Percentiles rank a stretch among this genome's conserved stretches.
phyloP scores from a whole-genome alignment of 2,888 invertebrate genomes.

The Chironomus riparius region DNA sequence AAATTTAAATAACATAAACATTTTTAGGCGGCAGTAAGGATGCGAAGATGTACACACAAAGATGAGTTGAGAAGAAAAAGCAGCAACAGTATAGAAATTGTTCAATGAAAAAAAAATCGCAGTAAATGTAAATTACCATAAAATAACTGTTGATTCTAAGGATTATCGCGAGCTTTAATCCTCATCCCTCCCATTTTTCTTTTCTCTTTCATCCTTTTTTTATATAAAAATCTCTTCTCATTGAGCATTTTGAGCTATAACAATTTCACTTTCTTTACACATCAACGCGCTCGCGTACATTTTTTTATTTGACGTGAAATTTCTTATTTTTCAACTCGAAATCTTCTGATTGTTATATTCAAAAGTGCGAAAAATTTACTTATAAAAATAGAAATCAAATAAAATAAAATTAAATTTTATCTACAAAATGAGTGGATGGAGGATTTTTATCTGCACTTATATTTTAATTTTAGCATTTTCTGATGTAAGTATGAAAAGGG shows the following conservation, averaged over 20 bases:
- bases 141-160: constrained; percentile 6
- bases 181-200: not conserved
- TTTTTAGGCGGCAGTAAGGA: not conserved
- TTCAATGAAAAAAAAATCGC: not conserved
- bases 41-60: not conserved
- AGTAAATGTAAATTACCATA: constrained; percentile 1
- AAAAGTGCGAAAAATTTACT: no score
- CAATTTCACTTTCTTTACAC: not conserved
- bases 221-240: not conserved
- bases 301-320: no score
- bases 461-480: not conserved
- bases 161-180: constrained; percentile 10
- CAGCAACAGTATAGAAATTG: no score
- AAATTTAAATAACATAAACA: not conserved
- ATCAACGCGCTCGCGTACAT: not conserved
- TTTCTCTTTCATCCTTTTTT: not conserved
- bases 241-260: not conserved
- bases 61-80: not conserved
- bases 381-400: not conserved
- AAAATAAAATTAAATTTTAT: not conserved
- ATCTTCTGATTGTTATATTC: no score
- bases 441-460: not conserved
- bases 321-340: no score
- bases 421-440: not conserved
- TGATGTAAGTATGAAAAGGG: not conserved